Percentiles rank a stretch among this genome's conserved stretches.
Evolutionary conservation across 2,888 invertebrate genomes (phyloP).

Genomic region (Macaria notata): DNA sequence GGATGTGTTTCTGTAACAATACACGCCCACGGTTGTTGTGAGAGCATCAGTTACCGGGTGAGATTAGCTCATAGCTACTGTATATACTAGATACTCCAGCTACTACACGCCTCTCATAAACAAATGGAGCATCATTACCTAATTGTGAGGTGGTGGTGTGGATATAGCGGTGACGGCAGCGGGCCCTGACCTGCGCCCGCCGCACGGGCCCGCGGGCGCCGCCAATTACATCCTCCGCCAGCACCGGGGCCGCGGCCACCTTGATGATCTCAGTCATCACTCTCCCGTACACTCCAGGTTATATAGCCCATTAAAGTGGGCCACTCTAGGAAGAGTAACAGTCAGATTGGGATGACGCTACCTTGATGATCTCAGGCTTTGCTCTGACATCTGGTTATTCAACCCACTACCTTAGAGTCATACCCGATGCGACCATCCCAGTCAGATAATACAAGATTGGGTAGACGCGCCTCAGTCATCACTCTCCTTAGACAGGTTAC

Average conservation of each 20-base stretch:
- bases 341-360: too few relatives aligned
- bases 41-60: background rate
- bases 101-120: too few relatives aligned
- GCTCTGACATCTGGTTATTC: too few relatives aligned
- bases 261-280: too few relatives aligned
- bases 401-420: too few relatives aligned
- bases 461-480: background rate
- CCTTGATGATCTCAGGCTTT: background rate
- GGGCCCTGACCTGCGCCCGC: slow-evolving; percentile 36
- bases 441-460: too few relatives aligned
- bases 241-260: slow-evolving; percentile 5
- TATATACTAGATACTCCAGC: background rate
- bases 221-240: slow-evolving; percentile 10
- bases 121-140: background rate
- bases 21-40: background rate
- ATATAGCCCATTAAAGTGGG: too few relatives aligned
- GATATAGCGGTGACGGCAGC: slow-evolving; percentile 41
- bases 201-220: slow-evolving; percentile 13
- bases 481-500: background rate
- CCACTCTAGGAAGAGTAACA: too few relatives aligned
- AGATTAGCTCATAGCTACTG: slow-evolving; percentile 1
- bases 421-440: too few relatives aligned
- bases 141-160: slow-evolving; percentile 16
- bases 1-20: background rate
- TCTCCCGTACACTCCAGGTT: too few relatives aligned